A percentile compares a stretch with the other conserved stretches of the same genome.
These are phyloP conservation scores for Phenacoccus solenopsis DNA, from an alignment of 1,140 invertebrate species.

Conservation along the genomic window DNA sequence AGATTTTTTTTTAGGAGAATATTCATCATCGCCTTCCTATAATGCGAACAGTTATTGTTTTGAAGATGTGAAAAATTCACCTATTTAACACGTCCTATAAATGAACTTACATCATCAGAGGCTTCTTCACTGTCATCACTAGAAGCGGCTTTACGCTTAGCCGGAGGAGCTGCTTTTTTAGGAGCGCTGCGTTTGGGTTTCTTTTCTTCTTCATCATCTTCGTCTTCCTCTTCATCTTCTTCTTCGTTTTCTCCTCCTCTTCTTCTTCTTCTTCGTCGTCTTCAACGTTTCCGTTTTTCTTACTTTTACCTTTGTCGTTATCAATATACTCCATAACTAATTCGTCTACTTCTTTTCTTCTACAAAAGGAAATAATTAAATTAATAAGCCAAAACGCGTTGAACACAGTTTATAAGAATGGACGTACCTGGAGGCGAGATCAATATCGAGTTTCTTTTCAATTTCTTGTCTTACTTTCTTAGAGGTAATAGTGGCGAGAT, in stretches of 20 bases:
- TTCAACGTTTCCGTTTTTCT: constrained; percentile 43
- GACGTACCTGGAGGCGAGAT: constrained; percentile 48
- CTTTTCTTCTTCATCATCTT: constrained; percentile 42
- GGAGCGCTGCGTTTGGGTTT: constrained; percentile 43
- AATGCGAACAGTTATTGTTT: too few species aligned
- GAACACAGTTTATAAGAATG: constrained; percentile 6
- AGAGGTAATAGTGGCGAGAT: constrained; percentile 66
- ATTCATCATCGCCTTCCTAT: constrained; percentile 43
- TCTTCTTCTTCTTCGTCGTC: constrained; percentile 41
- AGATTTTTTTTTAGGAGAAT: constrained; percentile 46
- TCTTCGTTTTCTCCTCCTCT: constrained; percentile 42
- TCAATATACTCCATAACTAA: constrained; percentile 64
- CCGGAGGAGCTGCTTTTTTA: constrained; percentile 40
- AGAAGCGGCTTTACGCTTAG: constrained; percentile 45
- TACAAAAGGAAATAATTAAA: constrained; percentile 30
- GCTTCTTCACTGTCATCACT: constrained; percentile 45
- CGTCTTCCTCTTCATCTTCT: constrained; percentile 35
- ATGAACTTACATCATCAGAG: constrained; percentile 29
- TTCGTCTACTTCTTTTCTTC: constrained; percentile 72
- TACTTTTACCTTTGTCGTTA: constrained; percentile 39
- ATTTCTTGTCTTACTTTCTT: constrained; percentile 82
- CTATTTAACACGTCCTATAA: too few species aligned
- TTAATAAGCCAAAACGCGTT: not conserved
- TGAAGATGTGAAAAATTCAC: too few species aligned
- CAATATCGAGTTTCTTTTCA: constrained; percentile 64